Conservation (phyloP, 2,113 vertebrate genomes). For the Scortum barcoo region DNA sequence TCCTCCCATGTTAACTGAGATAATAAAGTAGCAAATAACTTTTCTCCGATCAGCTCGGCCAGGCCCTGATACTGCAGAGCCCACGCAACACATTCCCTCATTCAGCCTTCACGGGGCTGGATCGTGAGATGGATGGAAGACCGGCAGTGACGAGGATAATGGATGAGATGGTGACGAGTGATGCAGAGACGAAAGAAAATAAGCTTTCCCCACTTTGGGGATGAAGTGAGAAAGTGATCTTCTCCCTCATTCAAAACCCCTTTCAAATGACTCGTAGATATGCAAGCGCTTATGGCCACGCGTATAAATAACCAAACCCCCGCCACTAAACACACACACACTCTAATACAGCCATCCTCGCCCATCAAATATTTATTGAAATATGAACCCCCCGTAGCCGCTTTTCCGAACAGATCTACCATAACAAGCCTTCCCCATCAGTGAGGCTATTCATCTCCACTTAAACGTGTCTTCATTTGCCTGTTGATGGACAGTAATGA, state of each 20-base stretch:
- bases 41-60: constrained; percentile 30
- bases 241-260: constrained; percentile 41
- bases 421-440: constrained; percentile 70
- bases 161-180: constrained; percentile 27
- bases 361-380: constrained; percentile 79
- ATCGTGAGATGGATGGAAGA: constrained; percentile 29
- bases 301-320: constrained; percentile 29
- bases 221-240: constrained; percentile 49
- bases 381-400: constrained; percentile 46
- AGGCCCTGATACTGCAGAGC: constrained; percentile 14
- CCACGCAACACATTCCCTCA: constrained; percentile 12
- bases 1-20: constrained; percentile 14
- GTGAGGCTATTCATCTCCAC: constrained; percentile 69
- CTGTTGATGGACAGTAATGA: constrained; percentile 72
- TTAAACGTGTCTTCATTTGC: constrained; percentile 69
- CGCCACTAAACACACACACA: constrained; percentile 12
- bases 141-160: constrained; percentile 6
- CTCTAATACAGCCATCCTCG: constrained; percentile 16
- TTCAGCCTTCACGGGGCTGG: constrained; percentile 11
- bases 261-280: constrained; percentile 41
- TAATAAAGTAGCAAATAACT: constrained; percentile 39
- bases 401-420: constrained; percentile 62
- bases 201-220: constrained; percentile 27
- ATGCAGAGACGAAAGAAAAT: constrained; percentile 46
- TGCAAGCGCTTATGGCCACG: constrained; percentile 24